These are phyloP conservation scores for Beris chalybata DNA, from an alignment of 2,888 invertebrate species.

Conservation along the genomic window DNA sequence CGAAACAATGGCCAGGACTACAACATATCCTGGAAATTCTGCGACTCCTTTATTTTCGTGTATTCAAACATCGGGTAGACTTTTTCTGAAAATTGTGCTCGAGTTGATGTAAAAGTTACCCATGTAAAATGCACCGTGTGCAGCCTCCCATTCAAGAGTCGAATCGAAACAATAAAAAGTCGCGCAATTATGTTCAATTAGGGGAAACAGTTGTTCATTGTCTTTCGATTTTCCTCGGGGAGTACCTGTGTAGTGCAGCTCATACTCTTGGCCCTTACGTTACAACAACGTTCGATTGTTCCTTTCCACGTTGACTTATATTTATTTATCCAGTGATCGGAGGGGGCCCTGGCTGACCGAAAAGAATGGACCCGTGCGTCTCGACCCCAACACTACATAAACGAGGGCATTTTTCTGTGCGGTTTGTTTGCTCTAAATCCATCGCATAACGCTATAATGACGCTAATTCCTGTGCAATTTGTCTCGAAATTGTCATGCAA, in stretches of 20 bases:
- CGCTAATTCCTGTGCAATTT: slow-evolving; percentile 35
- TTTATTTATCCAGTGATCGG: background rate
- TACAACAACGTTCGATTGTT: background rate
- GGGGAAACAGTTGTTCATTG: slow-evolving; percentile 20
- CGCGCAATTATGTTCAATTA: slow-evolving; percentile 23
- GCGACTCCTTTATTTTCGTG: too few species aligned
- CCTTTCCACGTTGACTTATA: slow-evolving; percentile 1
- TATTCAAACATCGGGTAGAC: too few species aligned
- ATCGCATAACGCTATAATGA: slow-evolving; percentile 32
- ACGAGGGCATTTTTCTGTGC: background rate
- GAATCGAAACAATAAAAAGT: slow-evolving; percentile 2
- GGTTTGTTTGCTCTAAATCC: slow-evolving; percentile 24
- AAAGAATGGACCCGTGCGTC: too few species aligned
- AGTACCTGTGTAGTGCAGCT: background rate
- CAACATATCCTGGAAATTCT: slow-evolving; percentile 1
- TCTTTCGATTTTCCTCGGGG: background rate
- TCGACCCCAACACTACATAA: background rate
- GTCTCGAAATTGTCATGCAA: slow-evolving; percentile 36
- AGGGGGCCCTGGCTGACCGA: too few species aligned
- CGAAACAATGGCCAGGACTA: slow-evolving; percentile 29
- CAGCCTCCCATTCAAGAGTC: background rate
- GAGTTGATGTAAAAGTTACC: too few species aligned
- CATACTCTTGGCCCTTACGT: background rate
- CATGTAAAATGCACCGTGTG: too few species aligned
- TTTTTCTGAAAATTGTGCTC: too few species aligned